Conservation (phyloP, 2,113 vertebrate species). For the Tupaia tana region DNA sequence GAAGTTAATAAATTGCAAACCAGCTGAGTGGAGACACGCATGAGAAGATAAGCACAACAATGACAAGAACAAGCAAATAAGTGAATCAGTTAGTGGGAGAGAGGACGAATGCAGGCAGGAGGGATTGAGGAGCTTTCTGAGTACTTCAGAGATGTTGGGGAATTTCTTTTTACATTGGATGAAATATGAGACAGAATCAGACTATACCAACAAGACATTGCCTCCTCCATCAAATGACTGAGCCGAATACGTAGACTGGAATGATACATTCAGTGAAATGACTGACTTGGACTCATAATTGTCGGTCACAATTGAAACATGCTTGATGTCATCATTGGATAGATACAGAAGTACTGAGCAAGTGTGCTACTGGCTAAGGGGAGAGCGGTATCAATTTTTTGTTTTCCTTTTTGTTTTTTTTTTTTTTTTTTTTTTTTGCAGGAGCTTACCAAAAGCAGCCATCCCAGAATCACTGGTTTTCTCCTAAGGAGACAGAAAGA, state of each 20-base stretch:
- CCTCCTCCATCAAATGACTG: not conserved
- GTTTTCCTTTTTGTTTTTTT: not conserved
- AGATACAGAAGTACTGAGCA: not conserved
- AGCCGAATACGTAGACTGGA: not conserved
- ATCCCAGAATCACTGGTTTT: not conserved
- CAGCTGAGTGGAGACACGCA: too few relatives aligned
- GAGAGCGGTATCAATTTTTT: not conserved
- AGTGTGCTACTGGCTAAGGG: not conserved
- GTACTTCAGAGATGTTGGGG: not conserved
- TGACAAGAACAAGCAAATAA: not conserved
- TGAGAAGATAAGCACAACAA: not conserved
- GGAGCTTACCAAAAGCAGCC: not conserved
- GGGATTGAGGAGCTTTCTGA: not conserved
- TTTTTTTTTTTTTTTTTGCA: slow-evolving; percentile 1
- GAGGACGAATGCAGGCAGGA: not conserved
- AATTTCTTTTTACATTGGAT: not conserved
- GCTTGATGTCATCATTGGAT: not conserved
- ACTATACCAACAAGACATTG: not conserved
- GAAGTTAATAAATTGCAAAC: not conserved
- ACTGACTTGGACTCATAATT: not conserved
- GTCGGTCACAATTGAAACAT: not conserved
- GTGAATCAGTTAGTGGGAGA: not conserved
- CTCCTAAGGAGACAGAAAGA: not conserved
- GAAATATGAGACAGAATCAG: not conserved
- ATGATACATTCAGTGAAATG: not conserved